These are phyloP conservation scores for Eudemis profundana DNA, from an alignment of 2,888 invertebrate species.

Conservation along the genomic window DNA sequence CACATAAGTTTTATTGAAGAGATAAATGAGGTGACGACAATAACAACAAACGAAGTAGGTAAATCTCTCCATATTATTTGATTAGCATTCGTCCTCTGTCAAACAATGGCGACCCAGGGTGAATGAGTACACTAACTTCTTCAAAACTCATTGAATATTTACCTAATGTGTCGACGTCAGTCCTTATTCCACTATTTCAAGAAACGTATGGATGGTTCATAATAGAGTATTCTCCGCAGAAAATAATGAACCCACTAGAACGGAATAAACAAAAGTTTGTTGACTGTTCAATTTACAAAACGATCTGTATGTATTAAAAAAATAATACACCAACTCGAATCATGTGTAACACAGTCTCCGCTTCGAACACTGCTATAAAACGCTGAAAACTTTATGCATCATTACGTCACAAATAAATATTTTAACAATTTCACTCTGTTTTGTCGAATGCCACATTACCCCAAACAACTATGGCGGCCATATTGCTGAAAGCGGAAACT, in stretches of 20 bases:
- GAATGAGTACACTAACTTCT: constrained; percentile 61
- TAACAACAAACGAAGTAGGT: constrained; percentile 58
- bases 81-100: constrained; percentile 67
- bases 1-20: constrained; percentile 45
- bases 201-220: constrained; percentile 77
- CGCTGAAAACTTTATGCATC: constrained; percentile 80
- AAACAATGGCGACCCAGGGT: constrained; percentile 84
- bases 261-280: constrained; percentile 86
- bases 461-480: constrained; percentile 84
- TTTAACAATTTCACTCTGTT: constrained; percentile 82
- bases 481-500: constrained; percentile 81
- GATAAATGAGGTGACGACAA: constrained; percentile 49
- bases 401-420: constrained; percentile 80
- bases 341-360: constrained; percentile 72
- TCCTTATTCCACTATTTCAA: constrained; percentile 79
- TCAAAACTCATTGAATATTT: constrained; percentile 65
- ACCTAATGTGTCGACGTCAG: constrained; percentile 80
- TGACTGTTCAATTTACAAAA: constrained; percentile 84
- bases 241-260: constrained; percentile 77
- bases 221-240: constrained; percentile 74
- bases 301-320: constrained; percentile 76
- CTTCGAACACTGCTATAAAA: constrained; percentile 83
- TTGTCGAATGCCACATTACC: constrained; percentile 85
- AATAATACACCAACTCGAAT: constrained; percentile 75
- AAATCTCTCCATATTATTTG: constrained; percentile 57